Evolutionary conservation across 2,797 vertebrate species (phyloP).

Genomic region (Smutsia gigantea): DNA sequence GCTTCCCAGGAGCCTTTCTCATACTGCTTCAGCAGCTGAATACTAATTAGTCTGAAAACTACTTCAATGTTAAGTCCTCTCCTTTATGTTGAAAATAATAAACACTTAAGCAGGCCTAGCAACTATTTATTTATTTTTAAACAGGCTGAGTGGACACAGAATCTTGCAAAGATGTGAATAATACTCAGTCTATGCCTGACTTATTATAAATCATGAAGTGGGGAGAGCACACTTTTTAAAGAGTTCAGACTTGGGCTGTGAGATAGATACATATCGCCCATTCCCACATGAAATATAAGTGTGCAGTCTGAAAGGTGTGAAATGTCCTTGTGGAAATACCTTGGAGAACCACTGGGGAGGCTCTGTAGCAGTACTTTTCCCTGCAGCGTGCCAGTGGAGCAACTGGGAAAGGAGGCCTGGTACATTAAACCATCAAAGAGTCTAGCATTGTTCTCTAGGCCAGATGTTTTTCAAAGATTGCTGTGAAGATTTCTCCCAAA

Average conservation of each 20-base stretch:
- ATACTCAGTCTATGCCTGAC: not conserved
- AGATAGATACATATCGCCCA: not conserved
- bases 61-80: conserved; percentile 2
- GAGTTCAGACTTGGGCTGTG: not conserved
- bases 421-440: not conserved
- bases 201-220: not conserved
- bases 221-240: not conserved
- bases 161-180: not conserved
- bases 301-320: not conserved
- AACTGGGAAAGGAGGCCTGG: not conserved
- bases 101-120: not conserved
- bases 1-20: conserved; percentile 4
- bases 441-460: not conserved
- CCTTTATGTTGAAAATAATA: conserved; percentile 60
- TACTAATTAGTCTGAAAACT: conserved; percentile 47
- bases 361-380: not conserved
- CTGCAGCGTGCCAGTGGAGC: not conserved
- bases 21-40: not conserved
- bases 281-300: not conserved
- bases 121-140: conserved; percentile 41
- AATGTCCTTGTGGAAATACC: not conserved
- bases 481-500: conserved; percentile 10
- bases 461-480: not conserved
- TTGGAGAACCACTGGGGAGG: not conserved
- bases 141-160: not conserved